Evolutionary conservation across 2,888 invertebrate species (phyloP).

Genomic region (Argyra leucocephala): DNA sequence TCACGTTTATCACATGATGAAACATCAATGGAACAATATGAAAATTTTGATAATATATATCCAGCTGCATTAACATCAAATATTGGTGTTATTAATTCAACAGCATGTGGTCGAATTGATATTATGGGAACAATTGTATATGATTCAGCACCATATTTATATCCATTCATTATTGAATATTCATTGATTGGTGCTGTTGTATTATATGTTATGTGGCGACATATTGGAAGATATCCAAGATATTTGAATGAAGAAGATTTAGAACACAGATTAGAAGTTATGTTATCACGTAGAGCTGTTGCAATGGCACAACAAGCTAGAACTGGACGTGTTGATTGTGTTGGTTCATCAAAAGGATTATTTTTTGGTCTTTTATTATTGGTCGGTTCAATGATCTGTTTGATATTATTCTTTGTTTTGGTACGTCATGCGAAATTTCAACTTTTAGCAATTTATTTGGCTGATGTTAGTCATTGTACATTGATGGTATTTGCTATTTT

Average conservation of each 20-base stretch:
- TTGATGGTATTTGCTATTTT: conserved; percentile 79
- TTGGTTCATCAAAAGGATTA: conserved; percentile 86
- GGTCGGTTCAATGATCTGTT: conserved; percentile 82
- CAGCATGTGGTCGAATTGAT: conserved; percentile 69
- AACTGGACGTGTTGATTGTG: conserved; percentile 82
- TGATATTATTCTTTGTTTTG: conserved; percentile 92
- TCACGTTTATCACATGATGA: conserved; percentile 40
- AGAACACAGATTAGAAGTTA: conserved; percentile 78
- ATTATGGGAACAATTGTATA: conserved; percentile 89
- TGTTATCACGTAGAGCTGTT: conserved; percentile 77
- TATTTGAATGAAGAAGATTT: conserved; percentile 71
- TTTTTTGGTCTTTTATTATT: conserved; percentile 84
- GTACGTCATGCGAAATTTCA: conserved; percentile 76
- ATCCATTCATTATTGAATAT: conserved; percentile 93
- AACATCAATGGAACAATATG: conserved; percentile 42
- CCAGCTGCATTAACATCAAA: conserved; percentile 50
- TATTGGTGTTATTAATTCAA: conserved; percentile 45
- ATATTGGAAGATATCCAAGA: conserved; percentile 79
- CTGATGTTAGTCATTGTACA: conserved; percentile 82
- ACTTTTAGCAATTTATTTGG: conserved; percentile 78
- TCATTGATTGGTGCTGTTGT: conserved; percentile 91
- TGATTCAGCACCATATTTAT: conserved; percentile 88
- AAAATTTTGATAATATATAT: conserved; percentile 51
- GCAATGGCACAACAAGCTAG: conserved; percentile 76
- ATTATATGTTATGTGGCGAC: conserved; percentile 93